Percentiles rank a stretch among this genome's conserved stretches.
phyloP scores from a whole-genome alignment of 2,888 invertebrate genomes.

The Camponotus fellah region DNA sequence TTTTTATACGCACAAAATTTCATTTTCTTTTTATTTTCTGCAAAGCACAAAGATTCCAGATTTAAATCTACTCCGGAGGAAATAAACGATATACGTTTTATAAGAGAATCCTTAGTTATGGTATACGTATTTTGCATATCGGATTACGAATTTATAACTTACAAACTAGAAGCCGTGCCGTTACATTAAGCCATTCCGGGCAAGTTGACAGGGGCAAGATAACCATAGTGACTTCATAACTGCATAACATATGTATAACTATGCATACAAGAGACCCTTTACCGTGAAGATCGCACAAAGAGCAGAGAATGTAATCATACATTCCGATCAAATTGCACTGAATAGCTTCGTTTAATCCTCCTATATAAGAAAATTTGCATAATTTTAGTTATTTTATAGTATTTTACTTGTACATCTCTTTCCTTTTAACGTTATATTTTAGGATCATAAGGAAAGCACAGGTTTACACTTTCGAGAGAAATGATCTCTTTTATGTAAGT shows the following conservation, averaged over 20 bases:
- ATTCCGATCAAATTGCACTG: background rate
- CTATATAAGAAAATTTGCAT: background rate
- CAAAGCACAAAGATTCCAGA: background rate
- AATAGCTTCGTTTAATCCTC: background rate
- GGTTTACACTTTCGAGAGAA: background rate
- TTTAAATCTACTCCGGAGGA: conserved; percentile 17
- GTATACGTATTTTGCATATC: conserved; percentile 35
- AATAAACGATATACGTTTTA: background rate
- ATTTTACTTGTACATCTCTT: background rate
- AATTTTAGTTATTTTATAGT: background rate
- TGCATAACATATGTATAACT: conserved; percentile 16
- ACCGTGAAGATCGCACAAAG: conserved; percentile 14
- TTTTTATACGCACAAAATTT: background rate
- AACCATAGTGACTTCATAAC: conserved; percentile 43
- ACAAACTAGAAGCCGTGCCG: conserved; percentile 35
- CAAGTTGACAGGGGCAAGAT: conserved; percentile 47
- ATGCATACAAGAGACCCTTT: background rate
- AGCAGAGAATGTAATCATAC: background rate
- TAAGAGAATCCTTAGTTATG: background rate
- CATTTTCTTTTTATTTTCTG: background rate
- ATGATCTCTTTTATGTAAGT: background rate
- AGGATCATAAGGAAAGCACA: background rate
- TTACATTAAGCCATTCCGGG: conserved; percentile 46
- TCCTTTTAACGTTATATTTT: background rate
- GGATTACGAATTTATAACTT: conserved; percentile 52